These are phyloP conservation scores for Clostera curtula DNA, from an alignment of 2,888 invertebrate genomes.

Conservation along the genomic window DNA sequence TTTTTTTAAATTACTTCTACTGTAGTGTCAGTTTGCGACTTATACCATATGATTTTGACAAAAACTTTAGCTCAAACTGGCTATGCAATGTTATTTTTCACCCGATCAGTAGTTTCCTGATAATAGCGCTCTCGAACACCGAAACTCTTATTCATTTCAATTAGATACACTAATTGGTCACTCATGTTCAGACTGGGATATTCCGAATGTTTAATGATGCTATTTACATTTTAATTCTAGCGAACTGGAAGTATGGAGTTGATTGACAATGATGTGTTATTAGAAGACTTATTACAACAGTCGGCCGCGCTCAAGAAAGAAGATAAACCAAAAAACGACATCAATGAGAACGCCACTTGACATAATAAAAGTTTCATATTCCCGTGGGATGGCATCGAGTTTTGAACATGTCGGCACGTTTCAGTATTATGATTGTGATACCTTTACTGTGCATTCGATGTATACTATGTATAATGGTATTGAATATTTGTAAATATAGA, in stretches of 20 bases:
- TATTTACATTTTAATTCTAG: constrained; percentile 30
- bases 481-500: constrained; percentile 22
- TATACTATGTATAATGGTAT: constrained; percentile 15
- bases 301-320: constrained; percentile 46
- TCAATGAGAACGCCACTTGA: constrained; percentile 54
- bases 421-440: constrained; percentile 64
- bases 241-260: constrained; percentile 54
- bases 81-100: no score
- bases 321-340: constrained; percentile 32
- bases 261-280: constrained; percentile 55
- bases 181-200: no score
- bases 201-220: neutral
- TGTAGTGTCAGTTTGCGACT: no score
- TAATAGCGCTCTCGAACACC: no score
- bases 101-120: no score
- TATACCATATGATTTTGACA: no score
- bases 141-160: no score
- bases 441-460: constrained; percentile 30
- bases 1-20: no score
- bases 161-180: no score
- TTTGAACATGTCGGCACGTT: constrained; percentile 29
- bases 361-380: constrained; percentile 47
- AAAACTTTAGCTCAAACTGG: no score
- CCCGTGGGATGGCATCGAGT: constrained; percentile 37
- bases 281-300: constrained; percentile 56